These are phyloP conservation scores for Ypsolopha scabrella DNA, from an alignment of 2,888 invertebrate species.

Conservation along the genomic window DNA sequence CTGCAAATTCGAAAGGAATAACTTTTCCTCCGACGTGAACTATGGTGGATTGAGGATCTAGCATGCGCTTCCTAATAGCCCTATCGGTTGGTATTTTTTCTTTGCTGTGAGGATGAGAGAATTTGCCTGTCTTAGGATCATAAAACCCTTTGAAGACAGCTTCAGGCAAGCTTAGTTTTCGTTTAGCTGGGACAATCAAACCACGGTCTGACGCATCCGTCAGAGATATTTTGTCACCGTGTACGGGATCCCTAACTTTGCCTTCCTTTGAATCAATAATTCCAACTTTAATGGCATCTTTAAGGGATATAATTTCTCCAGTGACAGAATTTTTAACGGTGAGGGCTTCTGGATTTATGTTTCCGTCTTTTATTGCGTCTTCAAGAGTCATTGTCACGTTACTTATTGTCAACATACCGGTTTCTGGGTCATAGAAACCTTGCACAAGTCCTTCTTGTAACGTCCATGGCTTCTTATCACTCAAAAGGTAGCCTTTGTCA, in stretches of 20 bases:
- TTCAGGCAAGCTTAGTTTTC: conserved; percentile 86
- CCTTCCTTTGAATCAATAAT: conserved; percentile 85
- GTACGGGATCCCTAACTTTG: conserved; percentile 80
- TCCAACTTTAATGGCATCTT: conserved; percentile 81
- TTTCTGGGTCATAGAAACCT: conserved; percentile 81
- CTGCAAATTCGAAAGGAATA: conserved; percentile 86
- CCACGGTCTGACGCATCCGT: conserved; percentile 88
- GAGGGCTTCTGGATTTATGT: conserved; percentile 82
- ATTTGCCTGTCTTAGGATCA: conserved; percentile 85
- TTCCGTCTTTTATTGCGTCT: conserved; percentile 79
- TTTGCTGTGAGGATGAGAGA: conserved; percentile 83
- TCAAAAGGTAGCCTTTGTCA: conserved; percentile 84
- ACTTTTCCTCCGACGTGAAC: conserved; percentile 85
- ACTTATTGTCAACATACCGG: conserved; percentile 79
- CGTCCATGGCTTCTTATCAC: conserved; percentile 83
- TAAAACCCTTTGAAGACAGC: conserved; percentile 94
- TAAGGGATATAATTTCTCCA: conserved; percentile 82
- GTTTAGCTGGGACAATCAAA: conserved; percentile 83
- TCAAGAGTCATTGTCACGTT: conserved; percentile 77
- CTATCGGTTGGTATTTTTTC: conserved; percentile 84
- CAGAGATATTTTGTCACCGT: conserved; percentile 80
- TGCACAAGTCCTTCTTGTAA: conserved; percentile 86
- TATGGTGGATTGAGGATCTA: conserved; percentile 88
- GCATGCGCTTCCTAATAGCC: conserved; percentile 85
- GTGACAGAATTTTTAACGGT: conserved; percentile 85